Evolutionary conservation across 1,140 invertebrate species (phyloP), one percentile per base, ranked within the genome.

Genomic region (Phthorimaea operculella): DNA sequence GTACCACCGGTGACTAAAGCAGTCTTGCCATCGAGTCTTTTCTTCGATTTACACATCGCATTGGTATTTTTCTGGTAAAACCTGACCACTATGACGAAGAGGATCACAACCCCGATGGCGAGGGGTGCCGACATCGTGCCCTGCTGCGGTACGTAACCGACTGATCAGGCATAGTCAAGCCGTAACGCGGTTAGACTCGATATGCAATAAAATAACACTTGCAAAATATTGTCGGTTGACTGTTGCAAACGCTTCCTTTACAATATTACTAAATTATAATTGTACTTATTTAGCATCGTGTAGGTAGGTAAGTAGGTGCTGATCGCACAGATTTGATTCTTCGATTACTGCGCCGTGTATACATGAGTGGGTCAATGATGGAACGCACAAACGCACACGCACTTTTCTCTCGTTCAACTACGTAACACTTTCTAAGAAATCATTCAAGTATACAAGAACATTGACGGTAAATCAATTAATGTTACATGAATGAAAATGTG

Each of bases 1-100:
- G 93, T 95, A 7, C 91, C 90, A 49, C 95, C 94, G 10, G 94
- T 96, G 15, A 96, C 83, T 4, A 79, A 42, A 3, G 62, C 71
- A 0, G 73, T 77, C 48, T 69, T 77, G 0, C 73, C 74, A 48
- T 77, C 70, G 7, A 74, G 64, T 45, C 66, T 66, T 54, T 59
- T 68, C 50, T 68, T 72, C 1, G 73, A 74, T 50, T 66, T 76
- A 56, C 72, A 74, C 33, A 75, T 63, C 15, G 59, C 62, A 42
- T 79, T 76, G 0, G 69, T 74, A 33, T 72, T 69, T 50, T 80
- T 80, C 58, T 79, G 72, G 50, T 78, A 77, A 5, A 77, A 52
- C 12, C 74, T 69, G 0, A 73, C 54, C 6, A 70, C 42, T 51
- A 77, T 50, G 2, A 60, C 59, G 6, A 72, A 33, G 6, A 64